A percentile compares a stretch with the other conserved stretches of the same genome.
phyloP scores from a whole-genome alignment of 2,113 vertebrate species.

The Dendrocopos noguchii region DNA sequence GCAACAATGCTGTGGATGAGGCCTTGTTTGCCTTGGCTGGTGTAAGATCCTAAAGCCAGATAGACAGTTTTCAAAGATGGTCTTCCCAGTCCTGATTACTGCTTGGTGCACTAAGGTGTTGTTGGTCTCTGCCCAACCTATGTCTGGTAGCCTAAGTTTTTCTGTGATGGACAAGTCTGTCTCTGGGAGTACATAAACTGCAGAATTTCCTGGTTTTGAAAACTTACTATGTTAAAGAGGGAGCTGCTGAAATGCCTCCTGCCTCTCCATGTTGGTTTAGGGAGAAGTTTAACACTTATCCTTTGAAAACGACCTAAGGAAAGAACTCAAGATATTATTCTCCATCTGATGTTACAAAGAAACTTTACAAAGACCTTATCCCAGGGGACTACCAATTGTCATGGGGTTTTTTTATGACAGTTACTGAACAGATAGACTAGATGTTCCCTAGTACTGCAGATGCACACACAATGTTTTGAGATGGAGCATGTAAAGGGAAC shows the following conservation, averaged over 20 bases:
- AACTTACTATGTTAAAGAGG: neutral
- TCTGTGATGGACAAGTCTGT: neutral
- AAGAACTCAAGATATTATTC: neutral
- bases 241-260: neutral
- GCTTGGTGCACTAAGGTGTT: neutral
- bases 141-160: neutral
- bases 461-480: rapidly evolving
- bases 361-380: neutral
- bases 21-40: neutral
- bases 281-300: neutral
- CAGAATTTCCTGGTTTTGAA: neutral
- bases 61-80: neutral
- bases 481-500: neutral
- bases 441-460: neutral
- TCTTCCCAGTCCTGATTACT: neutral
- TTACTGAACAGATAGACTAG: neutral
- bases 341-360: neutral
- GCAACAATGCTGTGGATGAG: neutral
- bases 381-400: neutral
- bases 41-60: neutral
- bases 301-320: neutral
- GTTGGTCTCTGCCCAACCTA: neutral
- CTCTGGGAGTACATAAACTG: neutral
- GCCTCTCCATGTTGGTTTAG: neutral
- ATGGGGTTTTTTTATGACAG: neutral